phyloP scores from a whole-genome alignment of 1,140 invertebrate genomes.

The Trachymyrmex cornetzi region DNA sequence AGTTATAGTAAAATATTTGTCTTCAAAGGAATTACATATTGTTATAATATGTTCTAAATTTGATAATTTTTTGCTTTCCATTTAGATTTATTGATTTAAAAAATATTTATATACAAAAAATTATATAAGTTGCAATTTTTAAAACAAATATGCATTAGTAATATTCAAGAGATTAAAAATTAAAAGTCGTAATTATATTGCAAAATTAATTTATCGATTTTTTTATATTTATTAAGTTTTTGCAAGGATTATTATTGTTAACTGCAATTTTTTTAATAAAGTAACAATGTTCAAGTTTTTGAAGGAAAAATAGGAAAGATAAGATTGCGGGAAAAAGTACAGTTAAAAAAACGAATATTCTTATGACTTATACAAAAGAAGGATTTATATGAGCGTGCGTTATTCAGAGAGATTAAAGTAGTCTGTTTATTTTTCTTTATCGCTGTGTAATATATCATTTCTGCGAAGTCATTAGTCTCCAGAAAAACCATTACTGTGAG shows the following conservation, averaged over 20 bases:
- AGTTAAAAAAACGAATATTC: constrained; percentile 18
- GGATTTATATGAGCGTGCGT: not conserved
- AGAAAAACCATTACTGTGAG: not conserved
- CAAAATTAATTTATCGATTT: not conserved
- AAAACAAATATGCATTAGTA: not conserved
- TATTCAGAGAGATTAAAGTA: constrained; percentile 45
- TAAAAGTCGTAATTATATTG: not conserved
- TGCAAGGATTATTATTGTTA: not conserved
- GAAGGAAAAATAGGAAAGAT: not conserved
- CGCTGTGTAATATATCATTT: constrained; percentile 18
- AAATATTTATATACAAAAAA: not conserved
- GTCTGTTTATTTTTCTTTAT: constrained; percentile 28
- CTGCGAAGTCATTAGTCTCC: constrained; percentile 13
- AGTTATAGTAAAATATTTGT: not conserved
- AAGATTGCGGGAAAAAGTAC: not conserved
- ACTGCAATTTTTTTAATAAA: not conserved
- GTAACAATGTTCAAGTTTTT: not conserved
- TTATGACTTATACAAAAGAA: constrained; percentile 2
- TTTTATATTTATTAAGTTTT: not conserved
- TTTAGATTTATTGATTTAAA: not conserved
- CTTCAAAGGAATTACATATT: not conserved
- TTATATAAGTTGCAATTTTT: not conserved
- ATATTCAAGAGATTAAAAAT: constrained; percentile 9
- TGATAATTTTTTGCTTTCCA: not conserved
- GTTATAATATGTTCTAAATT: not conserved